Evolutionary conservation across 2,888 invertebrate genomes (phyloP), one percentile per base, ranked within the genome.

Genomic region (Standfussiana lucernea): DNA sequence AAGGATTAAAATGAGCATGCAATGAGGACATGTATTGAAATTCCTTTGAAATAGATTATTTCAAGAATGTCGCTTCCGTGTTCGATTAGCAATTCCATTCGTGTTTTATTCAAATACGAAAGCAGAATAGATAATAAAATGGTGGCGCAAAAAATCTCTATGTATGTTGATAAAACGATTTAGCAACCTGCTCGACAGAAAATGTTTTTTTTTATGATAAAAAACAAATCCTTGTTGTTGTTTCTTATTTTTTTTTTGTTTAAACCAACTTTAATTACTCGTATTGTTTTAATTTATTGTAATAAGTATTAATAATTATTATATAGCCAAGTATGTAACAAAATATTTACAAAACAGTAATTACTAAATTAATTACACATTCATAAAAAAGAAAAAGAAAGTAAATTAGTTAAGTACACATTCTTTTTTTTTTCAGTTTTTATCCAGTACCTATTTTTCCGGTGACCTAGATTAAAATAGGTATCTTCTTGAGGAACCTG

Each of bases 71-170:
- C 28, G n/a, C 35, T 77, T 82, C n/a, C 59, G 15, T 59, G 56
- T 77, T 53, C 59, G 45, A 70, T 85, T 77, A 82, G 35, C 11
- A 28, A 83, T 77, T 85, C 72, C 28, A 35, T 42, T 47, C 67
- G 50, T 77, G 78, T 83, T 61, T 53, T 13, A 53, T 68, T 70
- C 47, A 53, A 59, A 64, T 67, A 77, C 77, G 69, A 71, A 77
- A 24, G n/a, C 7, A 40, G 70, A 82, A 73, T 77, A 82, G 13
- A 18, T 72, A 61, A 47, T 59, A 1, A 5, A 47, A 40, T 18
- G 37, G 11, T 53, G 15, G 18, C 56, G 13, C n/a, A 35, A 81
- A 82, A 66, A 71, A 37, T 18, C 8, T 11, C 13, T 32, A 28
- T 42, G 40, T 15, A 28, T 37, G 45, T 59, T 70, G 35, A 37